Conservation (phyloP, 2,113 vertebrate genomes). For the Clarias macrocephalus region DNA sequence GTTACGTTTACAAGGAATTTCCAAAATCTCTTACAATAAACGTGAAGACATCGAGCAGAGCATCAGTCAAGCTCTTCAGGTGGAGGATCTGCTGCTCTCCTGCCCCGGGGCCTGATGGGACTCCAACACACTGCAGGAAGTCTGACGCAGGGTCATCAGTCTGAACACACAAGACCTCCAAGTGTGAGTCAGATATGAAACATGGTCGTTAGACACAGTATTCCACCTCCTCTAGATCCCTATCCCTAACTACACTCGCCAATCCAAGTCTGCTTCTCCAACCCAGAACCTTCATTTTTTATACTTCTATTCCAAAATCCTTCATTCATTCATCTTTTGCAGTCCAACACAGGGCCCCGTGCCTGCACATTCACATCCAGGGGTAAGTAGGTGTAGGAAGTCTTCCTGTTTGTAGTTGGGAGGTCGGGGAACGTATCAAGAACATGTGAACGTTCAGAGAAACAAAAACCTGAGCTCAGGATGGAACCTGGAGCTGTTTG, state of each 20-base stretch:
- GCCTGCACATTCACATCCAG: not conserved
- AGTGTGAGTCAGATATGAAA: not conserved
- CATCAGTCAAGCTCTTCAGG: conserved; percentile 65
- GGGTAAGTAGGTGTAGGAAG: not conserved
- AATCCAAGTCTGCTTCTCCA: not conserved
- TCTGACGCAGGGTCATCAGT: conserved; percentile 36
- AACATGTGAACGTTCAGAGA: not conserved
- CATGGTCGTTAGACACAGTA: not conserved
- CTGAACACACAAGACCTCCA: conserved; percentile 40
- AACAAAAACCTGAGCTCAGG: not conserved
- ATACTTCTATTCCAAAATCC: not conserved
- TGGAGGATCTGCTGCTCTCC: conserved; percentile 58
- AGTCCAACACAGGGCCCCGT: not conserved
- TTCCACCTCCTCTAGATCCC: not conserved
- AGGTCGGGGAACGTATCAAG: not conserved
- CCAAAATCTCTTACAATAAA: conserved; percentile 65
- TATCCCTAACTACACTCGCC: not conserved
- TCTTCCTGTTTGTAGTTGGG: not conserved
- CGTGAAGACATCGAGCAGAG: conserved; percentile 66
- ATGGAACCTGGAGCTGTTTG: not conserved
- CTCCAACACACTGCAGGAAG: conserved; percentile 70
- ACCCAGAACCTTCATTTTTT: not conserved
- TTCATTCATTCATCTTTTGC: not conserved
- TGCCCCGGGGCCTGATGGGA: conserved; percentile 51
- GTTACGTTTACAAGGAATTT: not conserved